Conservation (phyloP, 2,113 vertebrate genomes). For the Aldabrachelys gigantea region DNA sequence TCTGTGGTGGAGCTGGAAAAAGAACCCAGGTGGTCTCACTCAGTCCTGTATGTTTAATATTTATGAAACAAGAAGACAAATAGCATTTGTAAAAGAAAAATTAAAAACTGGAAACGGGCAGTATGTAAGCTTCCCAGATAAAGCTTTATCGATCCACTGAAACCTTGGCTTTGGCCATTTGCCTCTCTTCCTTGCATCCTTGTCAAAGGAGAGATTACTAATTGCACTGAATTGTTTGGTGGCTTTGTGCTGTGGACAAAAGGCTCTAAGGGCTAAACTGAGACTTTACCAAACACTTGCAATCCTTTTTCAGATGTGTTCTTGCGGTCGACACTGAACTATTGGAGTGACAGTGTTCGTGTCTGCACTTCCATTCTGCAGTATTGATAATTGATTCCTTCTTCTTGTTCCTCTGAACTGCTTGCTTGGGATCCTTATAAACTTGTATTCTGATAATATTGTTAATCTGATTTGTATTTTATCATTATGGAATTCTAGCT, state of each 20-base stretch:
- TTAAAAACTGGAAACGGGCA: background rate
- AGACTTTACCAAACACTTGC: background rate
- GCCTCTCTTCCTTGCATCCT: background rate
- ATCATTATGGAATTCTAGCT: background rate
- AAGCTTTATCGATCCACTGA: background rate
- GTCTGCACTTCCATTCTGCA: background rate
- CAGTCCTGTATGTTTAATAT: rapidly evolving
- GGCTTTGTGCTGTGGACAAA: background rate
- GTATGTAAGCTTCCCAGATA: background rate
- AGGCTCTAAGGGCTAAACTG: background rate
- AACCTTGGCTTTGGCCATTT: background rate
- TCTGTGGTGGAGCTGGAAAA: background rate
- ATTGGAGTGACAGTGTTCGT: background rate
- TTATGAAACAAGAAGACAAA: background rate
- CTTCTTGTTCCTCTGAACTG: background rate
- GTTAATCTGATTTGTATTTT: background rate
- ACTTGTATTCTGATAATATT: background rate
- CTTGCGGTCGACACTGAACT: background rate
- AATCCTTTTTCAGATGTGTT: background rate
- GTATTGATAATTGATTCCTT: background rate
- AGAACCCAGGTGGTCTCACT: background rate
- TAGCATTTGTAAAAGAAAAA: background rate
- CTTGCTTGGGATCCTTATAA: background rate
- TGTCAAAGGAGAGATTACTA: background rate
- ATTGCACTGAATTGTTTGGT: background rate